Percentiles rank a stretch among this genome's conserved stretches.
Evolutionary conservation across 2,888 invertebrate genomes (phyloP).

Genomic region (Protophormia terraenovae): DNA sequence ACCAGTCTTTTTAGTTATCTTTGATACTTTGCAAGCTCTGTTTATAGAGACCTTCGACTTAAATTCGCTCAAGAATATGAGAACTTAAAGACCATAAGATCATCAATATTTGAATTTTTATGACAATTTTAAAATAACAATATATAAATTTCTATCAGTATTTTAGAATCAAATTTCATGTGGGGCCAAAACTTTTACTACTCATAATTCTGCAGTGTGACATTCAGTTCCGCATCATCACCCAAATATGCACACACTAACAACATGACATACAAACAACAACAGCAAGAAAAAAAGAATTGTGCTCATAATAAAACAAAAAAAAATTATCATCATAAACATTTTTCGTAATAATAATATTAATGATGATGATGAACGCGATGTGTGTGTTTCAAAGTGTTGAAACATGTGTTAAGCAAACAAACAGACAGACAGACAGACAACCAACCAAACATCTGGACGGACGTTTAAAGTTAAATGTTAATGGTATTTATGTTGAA

Average conservation of each 20-base stretch:
- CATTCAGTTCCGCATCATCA: conserved; percentile 22
- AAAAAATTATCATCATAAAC: background rate
- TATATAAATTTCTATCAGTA: background rate
- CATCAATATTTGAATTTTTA: no score
- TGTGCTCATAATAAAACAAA: background rate
- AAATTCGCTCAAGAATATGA: no score
- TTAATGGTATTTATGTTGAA: conserved; percentile 9
- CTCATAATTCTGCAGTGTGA: background rate
- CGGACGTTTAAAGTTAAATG: background rate
- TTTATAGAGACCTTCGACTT: no score
- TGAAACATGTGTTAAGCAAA: conserved; percentile 57
- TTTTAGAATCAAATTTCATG: background rate
- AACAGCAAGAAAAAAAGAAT: background rate
- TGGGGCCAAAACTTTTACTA: background rate
- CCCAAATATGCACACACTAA: conserved; percentile 13
- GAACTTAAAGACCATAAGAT: no score
- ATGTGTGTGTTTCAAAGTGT: no score
- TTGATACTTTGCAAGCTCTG: no score
- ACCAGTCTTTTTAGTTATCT: no score
- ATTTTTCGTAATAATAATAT: background rate
- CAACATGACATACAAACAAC: no score
- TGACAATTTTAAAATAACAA: no score
- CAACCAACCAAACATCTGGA: conserved; percentile 8
- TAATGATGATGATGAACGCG: conserved; percentile 24
- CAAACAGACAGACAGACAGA: conserved; percentile 1